Conservation (phyloP, 1,140 invertebrate genomes). For the Parapsyche elsis region DNA sequence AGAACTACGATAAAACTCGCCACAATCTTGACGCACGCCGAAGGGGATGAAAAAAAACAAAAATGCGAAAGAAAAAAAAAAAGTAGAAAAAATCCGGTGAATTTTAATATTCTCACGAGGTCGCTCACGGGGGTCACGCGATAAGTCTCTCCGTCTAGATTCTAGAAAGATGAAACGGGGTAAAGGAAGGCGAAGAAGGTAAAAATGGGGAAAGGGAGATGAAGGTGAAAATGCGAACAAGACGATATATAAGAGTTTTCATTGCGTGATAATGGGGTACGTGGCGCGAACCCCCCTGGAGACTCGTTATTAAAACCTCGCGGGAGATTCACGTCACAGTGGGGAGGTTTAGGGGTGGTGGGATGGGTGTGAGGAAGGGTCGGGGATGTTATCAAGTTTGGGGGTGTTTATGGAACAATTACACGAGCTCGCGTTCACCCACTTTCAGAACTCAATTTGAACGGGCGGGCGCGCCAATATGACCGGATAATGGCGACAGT, state of each 20-base stretch:
- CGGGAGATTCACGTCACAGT: background rate
- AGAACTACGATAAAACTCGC: too few species aligned
- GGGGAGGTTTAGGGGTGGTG: background rate
- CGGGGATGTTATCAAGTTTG: background rate
- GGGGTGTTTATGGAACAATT: constrained; percentile 5
- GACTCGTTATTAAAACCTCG: background rate
- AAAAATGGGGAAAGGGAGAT: background rate
- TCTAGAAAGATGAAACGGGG: background rate
- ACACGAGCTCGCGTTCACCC: background rate
- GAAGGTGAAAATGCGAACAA: background rate
- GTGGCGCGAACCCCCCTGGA: background rate
- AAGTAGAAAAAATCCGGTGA: background rate
- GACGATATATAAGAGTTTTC: constrained; percentile 4
- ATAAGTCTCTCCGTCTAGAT: background rate
- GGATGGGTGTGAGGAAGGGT: background rate
- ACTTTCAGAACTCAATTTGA: constrained; percentile 8
- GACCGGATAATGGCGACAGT: background rate
- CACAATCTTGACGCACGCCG: too few species aligned
- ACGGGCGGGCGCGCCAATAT: background rate
- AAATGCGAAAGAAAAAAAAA: too few species aligned
- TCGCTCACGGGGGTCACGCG: too few species aligned
- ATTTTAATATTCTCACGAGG: background rate
- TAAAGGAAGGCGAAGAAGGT: background rate
- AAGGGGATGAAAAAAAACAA: too few species aligned
- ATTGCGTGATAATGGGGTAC: background rate